Conservation (phyloP, 2,113 vertebrate genomes). For the Sakesphorus luctuosus region DNA sequence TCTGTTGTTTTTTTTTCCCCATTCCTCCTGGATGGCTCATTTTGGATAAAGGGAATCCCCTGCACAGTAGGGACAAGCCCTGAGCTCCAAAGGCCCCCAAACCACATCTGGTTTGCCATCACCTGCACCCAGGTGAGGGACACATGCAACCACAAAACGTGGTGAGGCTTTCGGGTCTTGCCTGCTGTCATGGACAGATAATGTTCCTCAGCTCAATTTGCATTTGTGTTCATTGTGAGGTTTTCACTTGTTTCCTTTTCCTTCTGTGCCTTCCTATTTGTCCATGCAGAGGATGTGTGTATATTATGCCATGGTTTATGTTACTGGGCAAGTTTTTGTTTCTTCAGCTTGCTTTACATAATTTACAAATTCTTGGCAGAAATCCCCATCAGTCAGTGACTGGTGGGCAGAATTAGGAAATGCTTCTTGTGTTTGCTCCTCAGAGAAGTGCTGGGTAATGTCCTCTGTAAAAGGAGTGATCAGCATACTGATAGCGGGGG, state of each 20-base stretch:
- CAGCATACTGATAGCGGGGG: neutral
- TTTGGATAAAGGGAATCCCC: neutral
- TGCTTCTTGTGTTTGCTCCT: neutral
- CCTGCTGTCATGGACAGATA: neutral
- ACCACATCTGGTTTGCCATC: neutral
- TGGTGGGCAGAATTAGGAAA: neutral
- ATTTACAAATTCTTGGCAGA: neutral
- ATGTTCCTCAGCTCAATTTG: neutral
- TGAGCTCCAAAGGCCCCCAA: neutral
- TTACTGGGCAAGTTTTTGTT: neutral
- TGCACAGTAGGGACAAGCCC: neutral
- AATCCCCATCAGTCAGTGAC: neutral
- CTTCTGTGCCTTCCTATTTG: neutral
- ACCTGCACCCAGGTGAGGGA: neutral
- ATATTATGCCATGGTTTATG: neutral
- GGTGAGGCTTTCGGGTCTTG: neutral
- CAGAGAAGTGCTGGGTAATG: neutral
- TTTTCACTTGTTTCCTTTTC: neutral
- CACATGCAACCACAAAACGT: rapidly evolving
- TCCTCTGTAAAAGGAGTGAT: neutral
- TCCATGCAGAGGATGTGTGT: neutral
- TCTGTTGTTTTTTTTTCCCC: no score
- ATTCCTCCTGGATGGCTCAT: neutral
- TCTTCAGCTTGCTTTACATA: neutral
- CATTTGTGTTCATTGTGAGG: neutral